Base-by-base conservation (phyloP, 2,797 vertebrate genomes). In the Pristis pectinata region DNA sequence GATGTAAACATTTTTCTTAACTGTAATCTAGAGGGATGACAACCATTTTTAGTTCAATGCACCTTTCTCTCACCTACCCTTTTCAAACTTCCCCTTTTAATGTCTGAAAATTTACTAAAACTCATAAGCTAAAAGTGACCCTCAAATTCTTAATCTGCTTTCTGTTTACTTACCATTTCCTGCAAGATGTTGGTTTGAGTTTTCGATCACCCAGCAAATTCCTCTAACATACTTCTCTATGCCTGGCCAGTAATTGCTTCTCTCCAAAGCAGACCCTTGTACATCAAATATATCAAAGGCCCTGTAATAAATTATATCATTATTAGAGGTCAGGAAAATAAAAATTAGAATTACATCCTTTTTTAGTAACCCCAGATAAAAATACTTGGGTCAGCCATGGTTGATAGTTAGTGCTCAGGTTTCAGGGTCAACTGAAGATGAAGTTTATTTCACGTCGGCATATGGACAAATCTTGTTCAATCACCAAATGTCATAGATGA, bases 241-340 rank as follows among this genome's bases (percentile, higher is more conserved):
- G 41, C 41, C 80, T 87, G 95, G 94, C 96, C 96, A 96, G 77
- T 91, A 94, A 10, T 70, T 0, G 24, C 94, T 94, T 49, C 94
- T 94, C 41, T 95, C 95, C 95, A 96, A 87, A 34, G 24, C 96
- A 76, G 93, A 56, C 0, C 96, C 95, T 10, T 94, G 89, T 91
- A 95, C 95, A 94, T 96, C 95, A 49, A 96, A 93, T 30, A 56
- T 94, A 85, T 94, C 95, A 94, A 95, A 96, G 93, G 95, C 72
- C 87, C 97, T 97, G 87, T 82, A 95, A 94, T 70, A 77, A 95
- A 83, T 95, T 17, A 92, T 56, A 94, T 95, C 61, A 56, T 67
- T 61, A 94, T n/a, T 27, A 94, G 79, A 56, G 53, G 53, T 64
- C 30, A 94, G 11, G 2, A 8, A 94, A 80, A 79, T 93, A 44